Base-by-base conservation (phyloP, 2,113 vertebrate genomes). In the Haplochromis burtoni region DNA sequence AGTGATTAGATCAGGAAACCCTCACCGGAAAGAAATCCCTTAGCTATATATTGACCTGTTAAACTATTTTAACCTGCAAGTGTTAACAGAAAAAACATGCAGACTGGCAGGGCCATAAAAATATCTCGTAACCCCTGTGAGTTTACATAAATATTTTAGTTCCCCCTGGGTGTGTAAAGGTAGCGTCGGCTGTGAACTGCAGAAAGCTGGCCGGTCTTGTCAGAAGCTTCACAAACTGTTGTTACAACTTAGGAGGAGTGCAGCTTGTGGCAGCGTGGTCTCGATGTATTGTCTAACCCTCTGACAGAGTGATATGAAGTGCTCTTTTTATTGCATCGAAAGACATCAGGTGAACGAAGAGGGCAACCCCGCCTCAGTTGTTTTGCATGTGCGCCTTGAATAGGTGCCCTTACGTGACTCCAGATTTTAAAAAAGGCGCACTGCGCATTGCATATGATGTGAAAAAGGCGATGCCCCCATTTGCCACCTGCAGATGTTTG, bases 111-210 rank as follows among this genome's bases (percentile, higher is more conserved):
- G 40, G 71, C 84, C 7, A 17, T 87, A 80, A 92, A 93, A 85
- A 71, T 31, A 78, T 73, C 80, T 68, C 76, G 59, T 73, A 78
- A 40, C 78, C 8, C 84, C 54, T 78, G 47, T 83, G 79, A 83
- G 79, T 80, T 85, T 68, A 57, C 68, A 83, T 91, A 51, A 92
- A 91, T 91, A 88, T 89, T 89, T 94, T 45, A 88, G 88, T 61
- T 90, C 21, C 49, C 82, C 6, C 42, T 88, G 76, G 24, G 83
- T 71, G 40, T 82, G 71, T 85, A 26, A 85, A 90, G 80, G 78
- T 85, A 13, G 71, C 42, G 35, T 78, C 10, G 1, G 35, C 88
- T 84, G 87, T 49, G 85, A 89, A 79, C 80, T 82, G 81, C 84
- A 88, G 82, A 90, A 88, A 84, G 80, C 49, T 45, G 4, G 26